Evolutionary conservation across 2,888 invertebrate species (phyloP).

Genomic region (Trichogramma dendrolimi): DNA sequence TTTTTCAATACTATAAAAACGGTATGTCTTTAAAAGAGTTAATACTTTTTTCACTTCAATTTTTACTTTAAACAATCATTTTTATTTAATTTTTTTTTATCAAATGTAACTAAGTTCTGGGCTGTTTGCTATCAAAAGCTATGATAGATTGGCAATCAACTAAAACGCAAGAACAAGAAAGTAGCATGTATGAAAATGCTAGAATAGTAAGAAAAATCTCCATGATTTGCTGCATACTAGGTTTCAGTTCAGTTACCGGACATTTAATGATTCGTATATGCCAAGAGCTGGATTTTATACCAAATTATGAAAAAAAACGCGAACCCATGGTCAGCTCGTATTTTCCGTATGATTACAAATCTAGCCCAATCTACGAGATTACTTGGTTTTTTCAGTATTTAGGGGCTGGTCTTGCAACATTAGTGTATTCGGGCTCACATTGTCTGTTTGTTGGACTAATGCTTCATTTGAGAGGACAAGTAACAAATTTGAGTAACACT

Average conservation of each 20-base stretch:
- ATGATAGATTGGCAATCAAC: constrained; percentile 5
- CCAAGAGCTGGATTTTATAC: constrained; percentile 14
- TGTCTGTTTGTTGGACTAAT: constrained; percentile 35
- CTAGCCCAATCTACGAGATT: constrained; percentile 33
- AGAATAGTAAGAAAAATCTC: constrained; percentile 11
- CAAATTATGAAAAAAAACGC: constrained; percentile 13
- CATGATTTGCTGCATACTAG: constrained; percentile 7
- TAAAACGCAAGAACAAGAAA: constrained; percentile 2
- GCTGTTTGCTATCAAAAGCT: neutral
- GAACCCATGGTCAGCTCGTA: constrained; percentile 24
- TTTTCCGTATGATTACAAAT: constrained; percentile 36
- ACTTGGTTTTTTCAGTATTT: constrained; percentile 38
- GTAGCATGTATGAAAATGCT: constrained; percentile 17
- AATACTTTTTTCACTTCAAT: neutral
- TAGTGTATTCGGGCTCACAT: constrained; percentile 37
- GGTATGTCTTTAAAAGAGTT: constrained; percentile 15
- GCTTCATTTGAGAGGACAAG: constrained; percentile 40
- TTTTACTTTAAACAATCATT: neutral
- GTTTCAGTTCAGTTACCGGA: constrained; percentile 8
- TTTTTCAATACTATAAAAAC: constrained; percentile 16
- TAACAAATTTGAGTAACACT: constrained; percentile 25
- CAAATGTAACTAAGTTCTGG: neutral
- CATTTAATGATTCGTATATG: neutral
- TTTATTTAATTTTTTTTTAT: neutral
- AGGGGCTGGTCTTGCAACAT: constrained; percentile 29